Evolutionary conservation across 1,140 invertebrate genomes (phyloP).

Genomic region (Drosophila navojoa): DNA sequence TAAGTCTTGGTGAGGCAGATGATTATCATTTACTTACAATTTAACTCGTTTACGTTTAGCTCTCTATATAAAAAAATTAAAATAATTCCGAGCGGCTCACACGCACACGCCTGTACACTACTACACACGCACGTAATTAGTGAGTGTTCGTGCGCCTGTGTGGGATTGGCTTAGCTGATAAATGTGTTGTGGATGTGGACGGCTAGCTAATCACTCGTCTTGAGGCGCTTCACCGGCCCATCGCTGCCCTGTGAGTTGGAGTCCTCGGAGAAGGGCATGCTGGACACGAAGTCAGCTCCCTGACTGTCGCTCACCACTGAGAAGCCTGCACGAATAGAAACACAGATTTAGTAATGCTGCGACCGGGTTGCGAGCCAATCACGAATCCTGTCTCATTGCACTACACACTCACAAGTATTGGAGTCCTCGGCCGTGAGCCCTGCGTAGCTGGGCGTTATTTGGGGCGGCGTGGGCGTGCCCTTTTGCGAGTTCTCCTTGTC

Average conservation of each 20-base stretch:
- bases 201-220: slow-evolving; percentile 85
- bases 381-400: neutral
- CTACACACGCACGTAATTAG: neutral
- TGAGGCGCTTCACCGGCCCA: slow-evolving; percentile 89
- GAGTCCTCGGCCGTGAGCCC: slow-evolving; percentile 92
- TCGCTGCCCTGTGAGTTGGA: slow-evolving; percentile 95
- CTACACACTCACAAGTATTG: slow-evolving; percentile 90
- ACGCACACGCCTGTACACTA: neutral
- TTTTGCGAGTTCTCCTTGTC: slow-evolving; percentile 92
- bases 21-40: slow-evolving; percentile 33
- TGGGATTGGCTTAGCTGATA: slow-evolving; percentile 12
- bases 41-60: slow-evolving; percentile 20
- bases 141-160: neutral
- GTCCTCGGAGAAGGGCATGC: slow-evolving; percentile 94
- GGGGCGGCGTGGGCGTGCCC: slow-evolving; percentile 84
- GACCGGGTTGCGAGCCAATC: neutral
- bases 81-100: neutral
- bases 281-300: slow-evolving; percentile 92
- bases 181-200: slow-evolving; percentile 33
- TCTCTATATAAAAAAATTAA: slow-evolving; percentile 18
- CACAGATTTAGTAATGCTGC: neutral
- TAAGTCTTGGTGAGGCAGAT: slow-evolving; percentile 73
- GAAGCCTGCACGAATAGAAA: slow-evolving; percentile 87
- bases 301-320: slow-evolving; percentile 95
- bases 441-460: slow-evolving; percentile 91